Evolutionary conservation across 2,888 invertebrate species (phyloP).

Genomic region (Meiosimyza platycephala): DNA sequence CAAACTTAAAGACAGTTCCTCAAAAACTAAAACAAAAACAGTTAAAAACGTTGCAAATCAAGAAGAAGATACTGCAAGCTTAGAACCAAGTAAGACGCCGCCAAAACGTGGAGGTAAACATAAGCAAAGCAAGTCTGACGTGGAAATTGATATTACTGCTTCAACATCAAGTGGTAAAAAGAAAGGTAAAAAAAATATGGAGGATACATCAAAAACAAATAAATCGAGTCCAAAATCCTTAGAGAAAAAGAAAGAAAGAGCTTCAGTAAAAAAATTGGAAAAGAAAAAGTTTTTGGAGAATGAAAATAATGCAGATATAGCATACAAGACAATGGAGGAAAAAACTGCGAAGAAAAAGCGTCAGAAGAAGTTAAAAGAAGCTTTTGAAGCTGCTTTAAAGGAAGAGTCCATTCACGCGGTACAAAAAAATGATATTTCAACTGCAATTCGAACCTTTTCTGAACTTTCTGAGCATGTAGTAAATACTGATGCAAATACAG

Average conservation of each 20-base stretch:
- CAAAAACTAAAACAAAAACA: too few species aligned
- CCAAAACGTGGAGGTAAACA: constrained; percentile 12
- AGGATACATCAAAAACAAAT: neutral
- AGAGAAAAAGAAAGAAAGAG: constrained; percentile 28
- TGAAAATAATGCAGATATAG: constrained; percentile 25
- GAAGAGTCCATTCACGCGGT: constrained; percentile 30
- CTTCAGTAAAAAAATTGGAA: constrained; percentile 29
- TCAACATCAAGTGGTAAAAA: constrained; percentile 14
- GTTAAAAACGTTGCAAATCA: too few species aligned
- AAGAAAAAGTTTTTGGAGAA: constrained; percentile 37
- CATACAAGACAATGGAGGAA: constrained; percentile 37
- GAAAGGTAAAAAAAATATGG: constrained; percentile 19
- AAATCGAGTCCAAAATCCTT: constrained; percentile 23
- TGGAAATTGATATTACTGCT: neutral
- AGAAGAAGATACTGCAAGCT: neutral
- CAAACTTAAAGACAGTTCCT: too few species aligned
- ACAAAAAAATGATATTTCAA: too few species aligned
- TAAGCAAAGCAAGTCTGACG: constrained; percentile 8
- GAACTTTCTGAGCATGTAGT: too few species aligned
- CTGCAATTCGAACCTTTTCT: neutral
- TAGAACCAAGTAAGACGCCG: neutral
- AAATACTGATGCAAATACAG: neutral
- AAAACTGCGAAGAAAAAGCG: constrained; percentile 47
- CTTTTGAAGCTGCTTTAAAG: constrained; percentile 46
- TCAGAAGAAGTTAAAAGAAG: constrained; percentile 49